Conservation (phyloP, 2,797 vertebrate genomes). For the Sebastes glaucus region DNA sequence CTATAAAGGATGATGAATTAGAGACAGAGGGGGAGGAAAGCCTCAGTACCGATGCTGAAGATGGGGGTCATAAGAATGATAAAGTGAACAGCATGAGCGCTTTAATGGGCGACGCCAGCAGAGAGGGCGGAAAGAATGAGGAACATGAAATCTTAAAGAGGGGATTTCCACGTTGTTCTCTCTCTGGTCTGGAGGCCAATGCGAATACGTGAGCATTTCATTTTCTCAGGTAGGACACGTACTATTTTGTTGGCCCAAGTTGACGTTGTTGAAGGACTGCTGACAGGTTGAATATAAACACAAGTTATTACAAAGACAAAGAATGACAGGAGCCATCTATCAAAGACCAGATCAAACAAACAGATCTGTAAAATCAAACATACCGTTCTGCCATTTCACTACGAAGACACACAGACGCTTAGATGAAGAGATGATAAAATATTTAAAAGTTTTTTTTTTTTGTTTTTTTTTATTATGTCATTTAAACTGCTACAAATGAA, state of each 20-base stretch:
- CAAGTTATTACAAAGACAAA: constrained; percentile 8
- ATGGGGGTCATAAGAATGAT: constrained; percentile 86
- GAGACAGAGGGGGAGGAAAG: constrained; percentile 78
- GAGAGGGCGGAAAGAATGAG: constrained; percentile 60
- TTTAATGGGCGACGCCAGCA: constrained; percentile 77
- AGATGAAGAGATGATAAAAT: background rate
- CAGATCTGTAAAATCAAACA: background rate
- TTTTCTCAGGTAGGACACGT: background rate
- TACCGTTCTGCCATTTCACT: background rate
- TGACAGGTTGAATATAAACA: constrained; percentile 27
- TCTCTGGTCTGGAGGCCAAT: constrained; percentile 27
- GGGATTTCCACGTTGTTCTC: constrained; percentile 59
- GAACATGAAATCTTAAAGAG: constrained; percentile 71
- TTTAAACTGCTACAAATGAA: background rate
- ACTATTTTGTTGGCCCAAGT: background rate
- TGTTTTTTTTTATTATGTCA: background rate
- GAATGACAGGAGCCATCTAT: constrained; percentile 2
- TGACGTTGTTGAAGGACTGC: background rate
- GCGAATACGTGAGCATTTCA: constrained; percentile 16
- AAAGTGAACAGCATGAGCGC: constrained; percentile 81
- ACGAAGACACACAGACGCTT: background rate
- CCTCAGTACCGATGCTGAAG: constrained; percentile 70
- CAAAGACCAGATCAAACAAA: background rate
- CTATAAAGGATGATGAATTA: constrained; percentile 89
- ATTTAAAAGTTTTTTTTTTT: background rate